Conservation (phyloP, 2,888 invertebrate genomes). For the Argyra leucocephala region DNA sequence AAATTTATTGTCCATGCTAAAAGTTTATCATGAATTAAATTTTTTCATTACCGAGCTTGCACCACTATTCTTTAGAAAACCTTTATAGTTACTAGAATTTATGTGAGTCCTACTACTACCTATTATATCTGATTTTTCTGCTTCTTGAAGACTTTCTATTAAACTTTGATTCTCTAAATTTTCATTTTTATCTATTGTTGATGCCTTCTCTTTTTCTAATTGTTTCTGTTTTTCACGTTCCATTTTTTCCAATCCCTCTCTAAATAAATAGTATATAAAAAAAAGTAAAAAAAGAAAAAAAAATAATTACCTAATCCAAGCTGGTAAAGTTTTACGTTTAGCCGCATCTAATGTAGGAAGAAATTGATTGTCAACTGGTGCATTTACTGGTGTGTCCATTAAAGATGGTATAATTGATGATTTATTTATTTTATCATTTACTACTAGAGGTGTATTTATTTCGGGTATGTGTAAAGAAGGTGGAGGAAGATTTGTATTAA, state of each 20-base stretch:
- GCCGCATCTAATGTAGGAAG: conserved; percentile 66
- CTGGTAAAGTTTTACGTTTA: conserved; percentile 83
- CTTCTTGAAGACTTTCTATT: neutral
- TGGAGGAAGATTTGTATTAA: conserved; percentile 22
- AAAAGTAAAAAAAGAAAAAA: neutral
- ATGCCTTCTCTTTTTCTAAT: conserved; percentile 53
- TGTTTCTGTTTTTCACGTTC: conserved; percentile 85
- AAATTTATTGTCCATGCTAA: neutral
- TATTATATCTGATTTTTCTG: neutral
- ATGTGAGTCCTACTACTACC: neutral
- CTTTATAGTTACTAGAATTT: conserved; percentile 5
- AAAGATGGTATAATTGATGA: conserved; percentile 37
- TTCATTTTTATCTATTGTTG: conserved; percentile 23
- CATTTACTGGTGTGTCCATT: conserved; percentile 26
- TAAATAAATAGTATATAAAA: conserved; percentile 21
- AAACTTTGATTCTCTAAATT: conserved; percentile 24
- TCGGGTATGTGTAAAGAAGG: conserved; percentile 16
- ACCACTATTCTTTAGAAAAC: conserved; percentile 8
- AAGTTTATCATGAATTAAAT: neutral
- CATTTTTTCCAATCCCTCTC: conserved; percentile 88
- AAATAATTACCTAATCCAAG: conserved; percentile 92
- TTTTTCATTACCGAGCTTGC: conserved; percentile 8
- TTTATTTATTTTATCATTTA: conserved; percentile 25
- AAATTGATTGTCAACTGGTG: conserved; percentile 22
- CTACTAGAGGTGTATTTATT: conserved; percentile 2